Evolutionary conservation across 2,797 vertebrate species (phyloP).

Genomic region (Epinephelus coioides): DNA sequence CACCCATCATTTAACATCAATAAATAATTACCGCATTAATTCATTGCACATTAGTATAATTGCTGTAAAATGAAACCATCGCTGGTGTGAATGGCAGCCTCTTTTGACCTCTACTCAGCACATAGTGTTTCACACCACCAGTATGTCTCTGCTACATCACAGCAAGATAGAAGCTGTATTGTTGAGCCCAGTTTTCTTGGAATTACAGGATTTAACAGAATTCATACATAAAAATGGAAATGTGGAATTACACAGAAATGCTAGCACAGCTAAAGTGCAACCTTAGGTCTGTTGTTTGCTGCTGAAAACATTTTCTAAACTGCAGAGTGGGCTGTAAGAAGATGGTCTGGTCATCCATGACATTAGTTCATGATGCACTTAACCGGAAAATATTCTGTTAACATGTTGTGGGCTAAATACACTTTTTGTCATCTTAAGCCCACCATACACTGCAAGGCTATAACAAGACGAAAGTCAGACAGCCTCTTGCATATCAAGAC

Average conservation of each 20-base stretch:
- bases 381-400: too few species aligned
- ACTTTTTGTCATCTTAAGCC: too few species aligned
- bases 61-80: conserved; percentile 33
- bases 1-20: conserved; percentile 14
- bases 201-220: not conserved
- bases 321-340: too few species aligned
- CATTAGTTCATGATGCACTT: too few species aligned
- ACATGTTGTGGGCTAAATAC: too few species aligned
- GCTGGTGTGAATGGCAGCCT: conserved; percentile 4
- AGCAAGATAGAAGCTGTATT: not conserved
- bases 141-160: not conserved
- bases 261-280: not conserved
- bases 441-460: too few species aligned
- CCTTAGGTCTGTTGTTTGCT: not conserved
- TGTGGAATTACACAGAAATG: not conserved
- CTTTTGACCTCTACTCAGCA: not conserved
- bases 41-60: conserved; percentile 38
- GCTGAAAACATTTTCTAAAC: too few species aligned
- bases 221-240: not conserved
- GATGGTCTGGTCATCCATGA: too few species aligned
- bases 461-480: too few species aligned
- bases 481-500: too few species aligned
- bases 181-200: not conserved
- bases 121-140: not conserved
- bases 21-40: conserved; percentile 29